These are phyloP conservation scores for Thaumetopoea pityocampa DNA, from an alignment of 1,140 invertebrate genomes.

Conservation along the genomic window DNA sequence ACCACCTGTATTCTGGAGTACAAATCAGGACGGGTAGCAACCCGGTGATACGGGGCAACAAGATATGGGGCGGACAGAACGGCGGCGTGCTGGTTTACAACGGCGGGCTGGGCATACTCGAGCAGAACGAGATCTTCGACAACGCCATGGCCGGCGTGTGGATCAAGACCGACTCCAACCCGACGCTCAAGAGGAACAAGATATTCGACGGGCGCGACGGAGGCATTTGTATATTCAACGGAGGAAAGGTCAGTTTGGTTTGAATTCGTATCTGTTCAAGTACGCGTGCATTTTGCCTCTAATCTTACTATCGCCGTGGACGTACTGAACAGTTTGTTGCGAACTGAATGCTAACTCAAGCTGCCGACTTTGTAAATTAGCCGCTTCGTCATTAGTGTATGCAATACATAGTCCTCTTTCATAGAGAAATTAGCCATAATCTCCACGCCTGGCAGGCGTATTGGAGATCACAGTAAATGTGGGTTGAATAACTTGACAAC, in stretches of 20 bases:
- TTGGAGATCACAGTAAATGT: no score
- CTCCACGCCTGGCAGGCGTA: no score
- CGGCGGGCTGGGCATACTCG: constrained; percentile 93
- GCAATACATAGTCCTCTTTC: no score
- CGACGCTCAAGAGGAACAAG: constrained; percentile 96
- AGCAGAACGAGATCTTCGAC: constrained; percentile 99
- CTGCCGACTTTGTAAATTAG: no score
- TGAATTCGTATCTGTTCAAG: no score
- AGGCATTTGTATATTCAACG: constrained; percentile 99
- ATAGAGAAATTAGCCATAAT: no score
- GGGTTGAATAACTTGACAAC: no score
- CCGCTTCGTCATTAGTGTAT: no score
- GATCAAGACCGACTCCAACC: constrained; percentile 99
- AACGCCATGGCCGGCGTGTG: constrained; percentile 99
- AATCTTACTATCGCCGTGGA: no score
- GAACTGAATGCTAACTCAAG: no score
- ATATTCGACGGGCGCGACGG: constrained; percentile 99
- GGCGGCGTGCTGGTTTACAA: constrained; percentile 99
- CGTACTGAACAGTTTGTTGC: no score
- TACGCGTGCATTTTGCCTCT: no score
- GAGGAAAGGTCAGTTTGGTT: constrained; percentile 97
- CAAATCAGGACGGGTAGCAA: constrained; percentile 99
- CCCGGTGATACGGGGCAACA: constrained; percentile 97
- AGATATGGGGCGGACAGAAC: constrained; percentile 99
- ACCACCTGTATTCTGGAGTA: constrained; percentile 97